Evolutionary conservation across 2,113 vertebrate species (phyloP).

Genomic region (Prunella himalayana): DNA sequence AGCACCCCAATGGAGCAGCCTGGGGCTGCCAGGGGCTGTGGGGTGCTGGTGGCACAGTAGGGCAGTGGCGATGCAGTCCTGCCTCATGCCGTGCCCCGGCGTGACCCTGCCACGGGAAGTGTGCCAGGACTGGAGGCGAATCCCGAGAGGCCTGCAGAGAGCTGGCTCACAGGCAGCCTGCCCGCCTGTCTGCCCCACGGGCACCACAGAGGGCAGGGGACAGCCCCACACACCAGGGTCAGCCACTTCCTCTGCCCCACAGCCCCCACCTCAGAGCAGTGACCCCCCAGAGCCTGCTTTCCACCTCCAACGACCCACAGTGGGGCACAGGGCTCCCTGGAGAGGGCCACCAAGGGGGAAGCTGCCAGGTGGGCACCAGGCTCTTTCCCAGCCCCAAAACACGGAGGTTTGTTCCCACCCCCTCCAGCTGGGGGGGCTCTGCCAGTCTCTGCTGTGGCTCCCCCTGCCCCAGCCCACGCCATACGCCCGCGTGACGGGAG

Average conservation of each 20-base stretch:
- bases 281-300: not conserved
- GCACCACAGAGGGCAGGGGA: fast-evolving
- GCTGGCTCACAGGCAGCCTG: not conserved
- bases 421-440: not conserved
- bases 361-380: not conserved
- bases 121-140: not conserved
- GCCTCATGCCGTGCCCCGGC: not conserved
- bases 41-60: not conserved
- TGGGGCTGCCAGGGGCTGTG: not conserved
- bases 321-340: fast-evolving
- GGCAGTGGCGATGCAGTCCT: fast-evolving
- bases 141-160: not conserved
- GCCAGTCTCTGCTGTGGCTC: not conserved
- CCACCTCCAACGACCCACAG: not conserved
- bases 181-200: not conserved
- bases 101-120: not conserved
- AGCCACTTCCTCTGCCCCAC: not conserved
- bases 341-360: not conserved
- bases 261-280: not conserved
- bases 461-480: not conserved
- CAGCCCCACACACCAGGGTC: not conserved
- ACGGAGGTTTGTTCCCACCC: fast-evolving
- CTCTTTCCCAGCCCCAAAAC: not conserved
- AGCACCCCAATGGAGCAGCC: not conserved
- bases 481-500: not conserved